A percentile compares a stretch with the other conserved stretches of the same genome.
Conservation (phyloP, 2,888 invertebrate species). For the Caenorhabditis sp. region DNA sequence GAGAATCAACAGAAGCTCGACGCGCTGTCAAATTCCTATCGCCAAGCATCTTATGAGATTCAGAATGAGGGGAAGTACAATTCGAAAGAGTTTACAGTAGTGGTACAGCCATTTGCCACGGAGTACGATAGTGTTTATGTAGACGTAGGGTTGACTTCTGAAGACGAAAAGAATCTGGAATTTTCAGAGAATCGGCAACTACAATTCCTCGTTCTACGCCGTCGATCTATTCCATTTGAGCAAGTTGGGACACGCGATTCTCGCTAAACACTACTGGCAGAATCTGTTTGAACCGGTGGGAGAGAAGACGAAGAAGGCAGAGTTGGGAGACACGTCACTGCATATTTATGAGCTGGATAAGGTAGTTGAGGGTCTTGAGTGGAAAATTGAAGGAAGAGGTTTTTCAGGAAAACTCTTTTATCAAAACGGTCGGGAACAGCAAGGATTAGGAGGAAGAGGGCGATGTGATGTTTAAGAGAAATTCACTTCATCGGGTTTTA, state of each 20-base stretch:
- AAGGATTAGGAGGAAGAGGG: no score
- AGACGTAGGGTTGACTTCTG: slow-evolving; percentile 37
- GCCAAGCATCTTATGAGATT: slow-evolving; percentile 53
- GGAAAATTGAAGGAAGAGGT: no score
- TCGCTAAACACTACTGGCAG: slow-evolving; percentile 73
- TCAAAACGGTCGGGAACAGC: slow-evolving; percentile 51
- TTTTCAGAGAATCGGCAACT: slow-evolving; percentile 52
- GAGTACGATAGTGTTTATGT: slow-evolving; percentile 52
- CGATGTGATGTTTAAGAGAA: no score
- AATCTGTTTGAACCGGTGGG: slow-evolving; percentile 74
- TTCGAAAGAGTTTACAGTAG: slow-evolving; percentile 62
- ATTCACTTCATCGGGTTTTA: no score
- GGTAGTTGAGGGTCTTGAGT: no score
- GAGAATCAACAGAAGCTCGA: slow-evolving; percentile 40
- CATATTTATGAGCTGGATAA: slow-evolving; percentile 25
- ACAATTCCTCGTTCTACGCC: slow-evolving; percentile 70
- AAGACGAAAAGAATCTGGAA: no score
- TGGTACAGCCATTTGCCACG: slow-evolving; percentile 63
- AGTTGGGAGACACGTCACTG: slow-evolving; percentile 54
- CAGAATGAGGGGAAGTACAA: slow-evolving; percentile 67
- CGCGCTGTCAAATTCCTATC: slow-evolving; percentile 27
- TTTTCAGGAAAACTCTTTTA: slow-evolving; percentile 38
- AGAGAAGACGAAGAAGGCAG: slow-evolving; percentile 67
- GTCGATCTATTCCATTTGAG: slow-evolving; percentile 75
- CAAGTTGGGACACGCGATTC: slow-evolving; percentile 72